These are phyloP conservation scores for Anguilla rostrata DNA, from an alignment of 2,113 vertebrate species.

Conservation along the genomic window DNA sequence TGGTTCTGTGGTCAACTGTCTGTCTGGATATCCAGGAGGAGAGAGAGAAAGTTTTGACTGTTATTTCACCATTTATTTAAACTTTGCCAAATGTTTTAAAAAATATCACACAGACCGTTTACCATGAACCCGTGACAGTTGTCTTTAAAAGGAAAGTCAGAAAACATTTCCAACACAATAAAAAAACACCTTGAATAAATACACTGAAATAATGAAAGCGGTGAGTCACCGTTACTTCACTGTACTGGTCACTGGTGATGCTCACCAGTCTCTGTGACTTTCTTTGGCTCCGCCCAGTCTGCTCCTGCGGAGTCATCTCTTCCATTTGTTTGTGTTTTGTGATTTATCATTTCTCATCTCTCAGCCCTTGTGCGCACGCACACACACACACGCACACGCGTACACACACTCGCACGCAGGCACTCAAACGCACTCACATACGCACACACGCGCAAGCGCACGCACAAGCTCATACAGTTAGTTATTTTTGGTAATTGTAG, in stretches of 20 bases:
- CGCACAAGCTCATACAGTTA: too few species aligned
- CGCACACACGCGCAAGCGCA: too few species aligned
- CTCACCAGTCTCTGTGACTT: not conserved
- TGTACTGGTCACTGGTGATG: not conserved
- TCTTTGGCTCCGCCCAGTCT: not conserved
- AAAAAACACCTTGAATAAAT: too few species aligned
- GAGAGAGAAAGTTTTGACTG: not conserved
- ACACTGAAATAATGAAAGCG: too few species aligned
- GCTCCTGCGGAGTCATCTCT: not conserved
- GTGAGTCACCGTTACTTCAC: too few species aligned
- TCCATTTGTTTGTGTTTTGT: not conserved
- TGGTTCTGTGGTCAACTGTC: constrained; percentile 27
- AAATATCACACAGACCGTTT: too few species aligned
- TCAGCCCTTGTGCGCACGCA: not conserved
- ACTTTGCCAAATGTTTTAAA: too few species aligned
- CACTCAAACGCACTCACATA: not conserved
- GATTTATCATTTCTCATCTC: not conserved
- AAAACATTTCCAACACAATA: too few species aligned
- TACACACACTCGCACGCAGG: not conserved
- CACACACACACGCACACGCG: not conserved
- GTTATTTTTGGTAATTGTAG: too few species aligned
- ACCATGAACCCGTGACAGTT: too few species aligned
- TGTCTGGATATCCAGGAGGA: constrained; percentile 40
- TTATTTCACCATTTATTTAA: too few species aligned
- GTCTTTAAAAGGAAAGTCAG: too few species aligned